Conservation (phyloP, 2,797 vertebrate genomes). For the Sebastes minor region DNA sequence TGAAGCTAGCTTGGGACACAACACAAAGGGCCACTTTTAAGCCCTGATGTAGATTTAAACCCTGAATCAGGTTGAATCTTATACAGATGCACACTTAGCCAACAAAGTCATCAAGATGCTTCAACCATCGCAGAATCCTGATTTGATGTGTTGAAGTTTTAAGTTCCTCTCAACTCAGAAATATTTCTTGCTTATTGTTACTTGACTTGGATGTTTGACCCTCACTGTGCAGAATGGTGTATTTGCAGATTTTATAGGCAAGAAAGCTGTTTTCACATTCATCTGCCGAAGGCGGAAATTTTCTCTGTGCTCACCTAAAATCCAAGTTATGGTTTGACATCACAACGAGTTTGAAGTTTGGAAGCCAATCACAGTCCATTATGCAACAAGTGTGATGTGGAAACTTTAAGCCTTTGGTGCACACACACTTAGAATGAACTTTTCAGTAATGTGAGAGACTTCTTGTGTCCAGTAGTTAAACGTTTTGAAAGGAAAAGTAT, state of each 20-base stretch:
- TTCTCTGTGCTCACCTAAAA: neutral
- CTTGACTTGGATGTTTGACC: neutral
- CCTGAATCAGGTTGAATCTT: neutral
- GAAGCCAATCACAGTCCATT: neutral
- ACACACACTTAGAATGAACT: neutral
- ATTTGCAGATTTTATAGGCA: neutral
- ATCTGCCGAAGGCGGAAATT: neutral
- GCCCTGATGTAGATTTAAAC: neutral
- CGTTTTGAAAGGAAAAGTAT: neutral
- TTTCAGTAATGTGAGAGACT: neutral
- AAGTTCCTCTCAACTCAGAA: neutral
- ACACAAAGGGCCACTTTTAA: neutral
- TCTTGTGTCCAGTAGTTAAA: neutral
- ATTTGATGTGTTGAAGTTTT: neutral
- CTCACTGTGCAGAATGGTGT: neutral
- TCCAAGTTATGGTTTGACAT: neutral
- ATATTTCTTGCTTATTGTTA: neutral
- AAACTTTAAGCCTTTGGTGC: neutral
- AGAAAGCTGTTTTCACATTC: neutral
- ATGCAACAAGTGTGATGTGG: neutral
- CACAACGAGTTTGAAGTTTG: neutral
- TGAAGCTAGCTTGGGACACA: neutral
- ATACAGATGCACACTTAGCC: neutral
- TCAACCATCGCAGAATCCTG: neutral
- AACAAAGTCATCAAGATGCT: neutral